Evolutionary conservation across 2,797 vertebrate genomes (phyloP), one percentile per base, ranked within the genome.

Genomic region (Sebastes wilsoni): DNA sequence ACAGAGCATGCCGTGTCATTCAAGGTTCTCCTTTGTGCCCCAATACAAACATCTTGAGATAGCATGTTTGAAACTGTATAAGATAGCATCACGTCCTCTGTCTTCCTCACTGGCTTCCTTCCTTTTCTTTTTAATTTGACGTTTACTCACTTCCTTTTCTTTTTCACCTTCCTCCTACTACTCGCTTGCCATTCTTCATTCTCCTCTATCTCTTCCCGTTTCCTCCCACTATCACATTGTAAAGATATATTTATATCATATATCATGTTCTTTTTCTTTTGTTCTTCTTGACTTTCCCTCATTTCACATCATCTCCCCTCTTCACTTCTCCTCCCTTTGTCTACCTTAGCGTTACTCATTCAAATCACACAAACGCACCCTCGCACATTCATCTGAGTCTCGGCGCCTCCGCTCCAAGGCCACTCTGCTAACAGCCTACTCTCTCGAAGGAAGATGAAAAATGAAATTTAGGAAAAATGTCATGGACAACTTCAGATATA

Each of bases 1-100:
- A 86, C 73, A 75, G 84, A 87, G 84, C 81, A 68, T 36, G 66
- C 61, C 1, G 52, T 89, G 86, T 84, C 92, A 89, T 92, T 93
- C 90, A 90, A 79, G 68, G 84, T 87, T 84, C 71, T 77, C 85
- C 59, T 90, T 88, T 90, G 79, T 86, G 83, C 68, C 61, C 80
- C 23, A 56, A 67, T 79, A 75, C 77, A 88, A 89, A 90, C 80
- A 87, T 88, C 77, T 89, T 67, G n/a, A 89, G 87, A 89, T 82
- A 87, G 60, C 56, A 27, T 72, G 70, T 65, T 73, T 66, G 76
- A 46, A 82, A 82, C 69, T 80, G 75, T 42, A 74, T 56, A 2
- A 76, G 87, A 89, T 88, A 89, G 28, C 38, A 82, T 89, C 81
- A 56, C 22, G 27, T 79, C 79, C 38, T 72, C 69, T 66, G 36